phyloP scores from a whole-genome alignment of 2,113 vertebrate genomes.

The Bos taurus region ARS-UCD2.0 NC_037350.1:11418001-11418500 shows the following conservation, averaged over 20 bases:
- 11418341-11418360: background rate
- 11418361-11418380: background rate
- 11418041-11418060: background rate
- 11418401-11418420: background rate
- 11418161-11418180: background rate
- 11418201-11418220: rapidly evolving
- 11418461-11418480: background rate
- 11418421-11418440: rapidly evolving
- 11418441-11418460: background rate
- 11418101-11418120: background rate
- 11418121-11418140: no score
- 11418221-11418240: background rate
- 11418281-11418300: background rate
- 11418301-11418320: background rate
- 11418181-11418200: background rate
- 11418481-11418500: background rate
- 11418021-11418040: background rate
- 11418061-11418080: background rate
- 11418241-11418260: background rate
- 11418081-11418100: background rate
- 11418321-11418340: background rate
- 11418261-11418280: background rate
- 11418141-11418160: background rate
- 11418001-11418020: background rate
- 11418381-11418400: background rate